Evolutionary conservation across 2,888 invertebrate species (phyloP).

Genomic region (Ochlodes sylvanus): DNA sequence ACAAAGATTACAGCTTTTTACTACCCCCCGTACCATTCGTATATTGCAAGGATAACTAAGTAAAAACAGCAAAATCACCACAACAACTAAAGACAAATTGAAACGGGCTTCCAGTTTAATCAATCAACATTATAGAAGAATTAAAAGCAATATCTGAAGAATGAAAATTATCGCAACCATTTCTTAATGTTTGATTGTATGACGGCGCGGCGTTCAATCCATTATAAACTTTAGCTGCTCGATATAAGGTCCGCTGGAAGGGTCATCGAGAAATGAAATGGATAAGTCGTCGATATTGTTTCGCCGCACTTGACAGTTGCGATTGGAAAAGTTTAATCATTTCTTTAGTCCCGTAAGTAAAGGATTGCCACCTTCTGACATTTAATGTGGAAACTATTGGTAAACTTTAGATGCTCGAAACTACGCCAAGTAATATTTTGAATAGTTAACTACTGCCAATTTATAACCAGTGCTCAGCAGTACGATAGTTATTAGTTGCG

Average conservation of each 20-base stretch:
- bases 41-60: background rate
- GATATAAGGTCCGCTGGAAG: background rate
- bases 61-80: constrained; percentile 10
- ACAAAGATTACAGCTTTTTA: too few relatives aligned
- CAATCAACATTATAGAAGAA: constrained; percentile 23
- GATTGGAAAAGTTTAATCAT: constrained; percentile 37
- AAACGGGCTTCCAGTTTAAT: constrained; percentile 5
- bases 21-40: too few relatives aligned
- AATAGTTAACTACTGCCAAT: too few relatives aligned
- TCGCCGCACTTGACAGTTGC: constrained; percentile 32
- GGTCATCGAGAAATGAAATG: background rate
- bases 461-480: too few relatives aligned
- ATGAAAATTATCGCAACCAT: constrained; percentile 5
- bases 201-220: background rate
- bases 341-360: constrained; percentile 24
- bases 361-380: constrained; percentile 1
- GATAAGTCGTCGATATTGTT: constrained; percentile 28
- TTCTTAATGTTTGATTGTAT: background rate
- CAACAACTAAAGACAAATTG: constrained; percentile 3
- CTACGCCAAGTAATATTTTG: background rate
- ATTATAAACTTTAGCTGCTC: constrained; percentile 1
- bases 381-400: constrained; percentile 4
- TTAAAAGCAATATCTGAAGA: constrained; percentile 28
- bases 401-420: background rate
- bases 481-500: too few relatives aligned